phyloP scores from a whole-genome alignment of 2,113 vertebrate species.

The Xerus inauris region DNA sequence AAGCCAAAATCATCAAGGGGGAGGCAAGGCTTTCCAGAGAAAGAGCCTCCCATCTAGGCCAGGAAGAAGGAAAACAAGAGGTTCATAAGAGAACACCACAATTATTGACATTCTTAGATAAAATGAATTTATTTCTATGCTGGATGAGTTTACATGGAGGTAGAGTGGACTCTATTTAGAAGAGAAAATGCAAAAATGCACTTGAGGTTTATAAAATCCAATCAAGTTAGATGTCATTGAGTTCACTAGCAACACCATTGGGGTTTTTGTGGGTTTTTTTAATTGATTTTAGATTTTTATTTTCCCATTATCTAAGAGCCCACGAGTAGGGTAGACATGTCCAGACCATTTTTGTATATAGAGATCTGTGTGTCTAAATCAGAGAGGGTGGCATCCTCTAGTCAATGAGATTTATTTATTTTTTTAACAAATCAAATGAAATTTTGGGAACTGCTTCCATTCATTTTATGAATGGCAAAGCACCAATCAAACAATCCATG shows the following conservation, averaged over 20 bases:
- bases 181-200: background rate
- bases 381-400: background rate
- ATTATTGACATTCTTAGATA: background rate
- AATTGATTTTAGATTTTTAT: slow-evolving; percentile 4
- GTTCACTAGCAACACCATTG: background rate
- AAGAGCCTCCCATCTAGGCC: background rate
- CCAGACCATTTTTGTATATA: background rate
- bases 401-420: background rate
- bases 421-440: slow-evolving; percentile 1
- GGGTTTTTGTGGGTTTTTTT: background rate
- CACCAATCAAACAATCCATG: background rate
- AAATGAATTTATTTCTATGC: background rate
- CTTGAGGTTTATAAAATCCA: background rate
- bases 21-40: background rate
- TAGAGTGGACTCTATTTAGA: background rate
- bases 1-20: background rate
- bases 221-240: background rate
- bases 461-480: background rate
- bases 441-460: background rate
- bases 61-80: background rate
- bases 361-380: background rate
- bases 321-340: background rate
- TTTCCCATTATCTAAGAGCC: background rate
- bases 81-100: background rate
- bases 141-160: background rate